These are phyloP conservation scores for Anthoscopus minutus DNA, from an alignment of 2,113 vertebrate genomes.

Conservation along the genomic window DNA sequence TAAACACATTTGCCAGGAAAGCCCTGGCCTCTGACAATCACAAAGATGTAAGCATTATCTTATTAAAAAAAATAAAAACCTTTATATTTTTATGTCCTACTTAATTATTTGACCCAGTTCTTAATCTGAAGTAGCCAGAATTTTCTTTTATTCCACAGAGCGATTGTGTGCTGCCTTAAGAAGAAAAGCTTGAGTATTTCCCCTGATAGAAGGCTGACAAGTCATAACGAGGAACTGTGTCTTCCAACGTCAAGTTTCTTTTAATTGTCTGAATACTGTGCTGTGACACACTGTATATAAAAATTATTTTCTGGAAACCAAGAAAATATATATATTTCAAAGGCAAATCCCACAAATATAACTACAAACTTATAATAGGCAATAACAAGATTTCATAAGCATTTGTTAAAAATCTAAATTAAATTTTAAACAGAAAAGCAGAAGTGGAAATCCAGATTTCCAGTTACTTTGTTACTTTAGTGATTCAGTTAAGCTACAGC, in stretches of 20 bases:
- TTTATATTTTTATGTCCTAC: constrained; percentile 25
- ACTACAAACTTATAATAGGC: neutral
- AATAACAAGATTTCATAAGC: neutral
- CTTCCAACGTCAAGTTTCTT: neutral
- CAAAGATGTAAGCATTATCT: neutral
- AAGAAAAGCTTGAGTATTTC: neutral
- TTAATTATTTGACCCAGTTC: constrained; percentile 58
- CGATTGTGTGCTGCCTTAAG: neutral
- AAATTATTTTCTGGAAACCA: neutral
- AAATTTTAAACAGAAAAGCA: neutral
- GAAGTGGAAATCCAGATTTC: neutral
- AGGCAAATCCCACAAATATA: neutral
- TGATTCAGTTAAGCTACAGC: neutral
- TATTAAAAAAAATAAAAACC: neutral
- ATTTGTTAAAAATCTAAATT: neutral
- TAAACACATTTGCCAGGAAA: neutral
- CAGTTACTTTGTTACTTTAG: neutral
- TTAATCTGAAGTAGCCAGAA: constrained; percentile 37
- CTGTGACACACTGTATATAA: neutral
- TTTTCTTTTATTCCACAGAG: constrained; percentile 10
- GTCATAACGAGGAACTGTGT: neutral
- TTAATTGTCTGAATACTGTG: neutral
- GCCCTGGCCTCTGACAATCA: neutral
- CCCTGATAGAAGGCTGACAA: constrained; percentile 20
- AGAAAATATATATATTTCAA: neutral